phyloP scores from a whole-genome alignment of 2,888 invertebrate genomes.

The Orthosia gracilis region DNA sequence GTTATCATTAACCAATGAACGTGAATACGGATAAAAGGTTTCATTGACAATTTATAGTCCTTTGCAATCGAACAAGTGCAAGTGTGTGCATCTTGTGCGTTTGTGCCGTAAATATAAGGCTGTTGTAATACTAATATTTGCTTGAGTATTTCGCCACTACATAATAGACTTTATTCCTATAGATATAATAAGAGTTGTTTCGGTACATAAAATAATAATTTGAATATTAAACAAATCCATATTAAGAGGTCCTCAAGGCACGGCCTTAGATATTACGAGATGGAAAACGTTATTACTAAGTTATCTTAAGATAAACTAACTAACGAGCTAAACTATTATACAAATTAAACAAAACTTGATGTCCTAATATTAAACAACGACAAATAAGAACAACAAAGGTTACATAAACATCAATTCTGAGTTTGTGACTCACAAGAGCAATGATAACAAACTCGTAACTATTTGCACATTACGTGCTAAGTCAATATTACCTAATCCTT shows the following conservation, averaged over 20 bases:
- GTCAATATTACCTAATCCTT: slow-evolving; percentile 17
- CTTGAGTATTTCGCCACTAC: background rate
- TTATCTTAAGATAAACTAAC: slow-evolving; percentile 8
- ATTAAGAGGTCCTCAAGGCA: background rate
- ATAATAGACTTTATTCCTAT: background rate
- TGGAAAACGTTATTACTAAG: slow-evolving; percentile 10
- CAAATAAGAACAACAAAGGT: slow-evolving; percentile 55
- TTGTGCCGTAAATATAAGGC: background rate
- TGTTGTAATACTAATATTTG: background rate
- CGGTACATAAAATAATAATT: background rate
- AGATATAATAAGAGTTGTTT: too few relatives aligned
- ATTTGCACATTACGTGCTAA: slow-evolving; percentile 25
- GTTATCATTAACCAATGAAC: slow-evolving; percentile 29
- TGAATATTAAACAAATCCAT: background rate
- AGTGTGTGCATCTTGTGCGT: slow-evolving; percentile 2
- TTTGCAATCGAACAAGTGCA: slow-evolving; percentile 1
- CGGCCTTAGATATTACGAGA: slow-evolving; percentile 6
- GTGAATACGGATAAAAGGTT: slow-evolving; percentile 20
- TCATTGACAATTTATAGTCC: slow-evolving; percentile 2
- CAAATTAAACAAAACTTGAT: slow-evolving; percentile 26
- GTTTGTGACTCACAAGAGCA: slow-evolving; percentile 59
- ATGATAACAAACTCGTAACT: slow-evolving; percentile 55
- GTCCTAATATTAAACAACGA: slow-evolving; percentile 18
- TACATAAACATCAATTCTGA: slow-evolving; percentile 58
- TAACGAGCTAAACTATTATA: slow-evolving; percentile 41